Conservation (phyloP, 2,888 invertebrate species). For the Formica aserva region DNA sequence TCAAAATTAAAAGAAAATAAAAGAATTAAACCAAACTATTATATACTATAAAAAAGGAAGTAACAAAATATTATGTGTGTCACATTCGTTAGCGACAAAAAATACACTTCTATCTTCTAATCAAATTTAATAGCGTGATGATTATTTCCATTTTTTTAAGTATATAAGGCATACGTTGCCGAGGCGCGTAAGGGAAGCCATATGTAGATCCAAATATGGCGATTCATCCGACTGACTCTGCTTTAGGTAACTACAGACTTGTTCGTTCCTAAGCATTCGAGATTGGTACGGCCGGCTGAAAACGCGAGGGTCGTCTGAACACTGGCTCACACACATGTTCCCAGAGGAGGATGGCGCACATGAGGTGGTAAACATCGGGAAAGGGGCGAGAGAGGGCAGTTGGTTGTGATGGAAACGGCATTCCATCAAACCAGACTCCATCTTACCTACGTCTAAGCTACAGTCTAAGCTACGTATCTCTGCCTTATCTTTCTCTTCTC, state of each 20-base stretch:
- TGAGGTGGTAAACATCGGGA: slow-evolving; percentile 63
- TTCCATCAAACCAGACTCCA: slow-evolving; percentile 86
- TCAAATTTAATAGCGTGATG: slow-evolving; percentile 77
- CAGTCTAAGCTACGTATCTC: slow-evolving; percentile 69
- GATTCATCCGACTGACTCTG: slow-evolving; percentile 71
- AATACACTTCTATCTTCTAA: slow-evolving; percentile 58
- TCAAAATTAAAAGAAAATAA: too few relatives aligned
- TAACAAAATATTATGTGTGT: neutral
- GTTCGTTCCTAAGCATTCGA: slow-evolving; percentile 54
- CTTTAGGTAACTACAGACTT: slow-evolving; percentile 67
- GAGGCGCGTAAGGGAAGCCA: slow-evolving; percentile 68
- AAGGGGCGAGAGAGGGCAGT: slow-evolving; percentile 69
- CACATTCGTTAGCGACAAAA: slow-evolving; percentile 44
- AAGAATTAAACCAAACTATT: too few relatives aligned
- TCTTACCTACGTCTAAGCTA: slow-evolving; percentile 82
- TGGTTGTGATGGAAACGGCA: slow-evolving; percentile 81
- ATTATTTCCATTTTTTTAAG: slow-evolving; percentile 77
- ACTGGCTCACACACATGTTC: slow-evolving; percentile 68
- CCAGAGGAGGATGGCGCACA: slow-evolving; percentile 65
- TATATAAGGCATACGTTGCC: slow-evolving; percentile 70
- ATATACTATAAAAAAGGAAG: neutral
- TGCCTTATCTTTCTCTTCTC: slow-evolving; percentile 38
- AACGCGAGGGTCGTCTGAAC: slow-evolving; percentile 69
- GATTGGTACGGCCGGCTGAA: slow-evolving; percentile 53
- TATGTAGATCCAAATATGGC: slow-evolving; percentile 78